phyloP scores from a whole-genome alignment of 2,888 invertebrate genomes.

The Cosmia trapezina region DNA sequence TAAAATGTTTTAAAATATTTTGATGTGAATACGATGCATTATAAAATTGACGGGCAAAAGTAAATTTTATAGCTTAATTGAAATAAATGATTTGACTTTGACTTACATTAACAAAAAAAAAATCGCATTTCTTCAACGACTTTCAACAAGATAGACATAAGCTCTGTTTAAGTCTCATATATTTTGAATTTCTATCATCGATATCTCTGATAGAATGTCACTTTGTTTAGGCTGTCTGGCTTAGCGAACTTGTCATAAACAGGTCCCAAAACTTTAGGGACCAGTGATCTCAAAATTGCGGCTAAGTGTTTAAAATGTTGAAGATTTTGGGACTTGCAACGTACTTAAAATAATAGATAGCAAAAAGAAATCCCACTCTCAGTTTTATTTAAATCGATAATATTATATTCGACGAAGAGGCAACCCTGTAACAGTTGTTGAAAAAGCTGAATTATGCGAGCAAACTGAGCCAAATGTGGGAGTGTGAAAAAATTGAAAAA shows the following conservation, averaged over 20 bases:
- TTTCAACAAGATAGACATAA: not conserved
- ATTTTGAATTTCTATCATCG: not conserved
- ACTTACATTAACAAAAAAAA: not conserved
- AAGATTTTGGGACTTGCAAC: not conserved
- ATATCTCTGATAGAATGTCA: not conserved
- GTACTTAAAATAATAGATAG: not conserved
- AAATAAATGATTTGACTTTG: no score
- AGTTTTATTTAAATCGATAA: not conserved
- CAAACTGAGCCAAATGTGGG: conserved; percentile 53
- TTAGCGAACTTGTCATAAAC: not conserved
- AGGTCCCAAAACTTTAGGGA: not conserved
- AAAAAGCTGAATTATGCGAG: conserved; percentile 56
- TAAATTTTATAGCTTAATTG: no score
- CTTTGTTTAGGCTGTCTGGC: not conserved
- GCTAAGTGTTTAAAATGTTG: not conserved
- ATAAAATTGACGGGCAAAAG: no score
- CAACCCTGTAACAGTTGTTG: conserved; percentile 55
- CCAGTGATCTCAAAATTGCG: not conserved
- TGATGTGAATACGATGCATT: no score
- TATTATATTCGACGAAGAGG: not conserved
- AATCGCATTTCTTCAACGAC: not conserved
- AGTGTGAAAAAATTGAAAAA: conserved; percentile 46
- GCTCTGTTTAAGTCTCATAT: not conserved
- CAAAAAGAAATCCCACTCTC: not conserved
- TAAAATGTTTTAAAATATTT: no score